Evolutionary conservation across 2,797 vertebrate species (phyloP), one percentile per base, ranked within the genome.

Genomic region (Petrocephalus sullivani): DNA sequence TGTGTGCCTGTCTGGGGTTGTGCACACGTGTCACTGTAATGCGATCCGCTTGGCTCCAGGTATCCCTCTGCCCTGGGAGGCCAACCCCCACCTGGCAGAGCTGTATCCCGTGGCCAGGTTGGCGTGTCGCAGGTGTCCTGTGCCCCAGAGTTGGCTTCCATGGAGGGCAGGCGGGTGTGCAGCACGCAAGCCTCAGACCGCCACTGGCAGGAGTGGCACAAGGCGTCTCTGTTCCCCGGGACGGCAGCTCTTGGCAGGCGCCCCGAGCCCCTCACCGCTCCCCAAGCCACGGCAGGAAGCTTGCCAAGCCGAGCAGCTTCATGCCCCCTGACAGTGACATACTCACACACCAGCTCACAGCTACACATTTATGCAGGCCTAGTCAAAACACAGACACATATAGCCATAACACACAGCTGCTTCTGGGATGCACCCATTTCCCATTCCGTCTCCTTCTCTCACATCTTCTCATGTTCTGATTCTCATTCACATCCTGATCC

Each of bases 121-220:
- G n/a, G 37, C 46, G 9, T 16, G 78, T 82, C 4, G 8, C 53
- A 85, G 83, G 49, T 57, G 78, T 82, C 33, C 37, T 75, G 67
- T 75, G 67, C 33, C 67, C 67, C 67, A 37, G 14, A 21, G 9
- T 23, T 28, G 53, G 5, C 51, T 57, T 14, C 14, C 6, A 2
- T n/a, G 4, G 28, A 16, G 85, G 75, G 75, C 61, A 56, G 57
- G 56, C 53, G 87, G 21, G 54, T 51, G n/a, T 37, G 37, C 61
- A 88, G 86, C 4, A 5, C 16, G 10, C 2, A 12, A 41, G 6
- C 4, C 0, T 4, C 0, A 2, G 60, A 5, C 37, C 4, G 58
- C 16, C 90, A 84, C 90, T 88, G 90, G 91, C 88, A 90, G 91
- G 91, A 90, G 89, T 89, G 90, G 88, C 89, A 92, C 89, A 92